Percentiles rank a stretch among this genome's conserved stretches.
Evolutionary conservation across 2,888 invertebrate genomes (phyloP).

Genomic region (Actias luna): DNA sequence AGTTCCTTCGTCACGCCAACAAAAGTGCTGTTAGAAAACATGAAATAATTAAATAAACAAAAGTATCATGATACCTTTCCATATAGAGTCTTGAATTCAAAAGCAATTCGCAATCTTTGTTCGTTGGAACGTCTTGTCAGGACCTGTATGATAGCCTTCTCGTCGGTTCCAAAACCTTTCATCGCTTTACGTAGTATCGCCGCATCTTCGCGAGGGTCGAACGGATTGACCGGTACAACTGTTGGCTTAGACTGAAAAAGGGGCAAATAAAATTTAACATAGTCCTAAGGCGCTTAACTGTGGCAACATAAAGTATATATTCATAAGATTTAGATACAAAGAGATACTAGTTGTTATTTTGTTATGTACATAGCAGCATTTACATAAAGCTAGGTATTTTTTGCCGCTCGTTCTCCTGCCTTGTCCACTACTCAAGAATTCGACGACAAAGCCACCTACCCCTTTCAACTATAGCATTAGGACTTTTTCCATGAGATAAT

Average conservation of each 20-base stretch:
- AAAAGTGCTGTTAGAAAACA: too few species aligned
- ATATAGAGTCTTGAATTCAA: constrained; percentile 92
- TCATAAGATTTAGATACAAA: not conserved
- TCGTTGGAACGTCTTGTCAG: constrained; percentile 90
- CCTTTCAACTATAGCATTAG: too few species aligned
- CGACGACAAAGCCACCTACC: too few species aligned
- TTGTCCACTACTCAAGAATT: too few species aligned
- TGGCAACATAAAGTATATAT: not conserved
- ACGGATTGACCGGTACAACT: constrained; percentile 87
- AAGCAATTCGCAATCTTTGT: constrained; percentile 91
- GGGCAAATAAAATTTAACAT: not conserved
- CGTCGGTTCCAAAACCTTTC: constrained; percentile 96
- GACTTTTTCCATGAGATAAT: too few species aligned
- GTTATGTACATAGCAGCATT: not conserved
- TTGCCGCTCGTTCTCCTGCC: too few species aligned
- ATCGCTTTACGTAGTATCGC: constrained; percentile 92
- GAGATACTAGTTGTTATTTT: not conserved
- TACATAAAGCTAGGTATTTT: too few species aligned
- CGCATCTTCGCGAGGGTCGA: constrained; percentile 91
- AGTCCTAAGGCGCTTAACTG: not conserved
- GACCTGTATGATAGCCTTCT: constrained; percentile 92
- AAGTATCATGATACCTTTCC: constrained; percentile 85
- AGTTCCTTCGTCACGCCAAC: too few species aligned
- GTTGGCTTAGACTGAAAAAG: constrained; percentile 86
- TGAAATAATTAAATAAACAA: not conserved